Evolutionary conservation across 2,113 vertebrate species (phyloP), one percentile per base, ranked within the genome.

Genomic region (Cyprinus carpio): DNA sequence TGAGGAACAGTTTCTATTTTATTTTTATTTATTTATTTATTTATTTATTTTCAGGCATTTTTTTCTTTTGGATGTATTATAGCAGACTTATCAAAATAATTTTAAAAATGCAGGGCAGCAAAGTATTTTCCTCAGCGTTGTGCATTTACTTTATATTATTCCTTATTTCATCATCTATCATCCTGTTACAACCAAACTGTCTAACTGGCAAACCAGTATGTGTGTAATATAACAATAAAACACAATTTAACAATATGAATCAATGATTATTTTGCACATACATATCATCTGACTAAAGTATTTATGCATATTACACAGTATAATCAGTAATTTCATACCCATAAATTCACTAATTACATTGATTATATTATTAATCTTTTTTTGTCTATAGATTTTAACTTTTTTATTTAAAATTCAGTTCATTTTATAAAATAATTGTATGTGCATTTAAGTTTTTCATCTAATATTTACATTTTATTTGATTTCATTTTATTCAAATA

Each of bases 111-210:
- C 18, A 71, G 10, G 31, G n/a, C 34, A 72, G 31, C 20, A 43
- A 72, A 1, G 10, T 43, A 13, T 72, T 43, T 40, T 23, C 34
- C 34, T 43, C 65, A 34, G 6, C 7, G 7, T 31, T 69, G 65
- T 67, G 64, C 20, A 34, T 84, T 81, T 29, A 54, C n/a, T n/a
- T n/a, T n/a, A n/a, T n/a, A n/a, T n/a, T n/a, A n/a, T n/a, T n/a
- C n/a, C n/a, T 82, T 31, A 74, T 58, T 56, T 60, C 67, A 29
- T 56, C 58, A 58, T 81, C n/a, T 75, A 74, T 71, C 76, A 18
- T 56, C 25, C 49, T 46, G 25, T 23, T 62, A 49, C 49, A 54
- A 54, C 29, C 54, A 46, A 29, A 83, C 37, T 15, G 49, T 37
- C 10, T 79, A 79, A 79, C n/a, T 79, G 54, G 11, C 56, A 80